Conservation (phyloP, 2,113 vertebrate genomes). For the Amblyornis subalaris region DNA sequence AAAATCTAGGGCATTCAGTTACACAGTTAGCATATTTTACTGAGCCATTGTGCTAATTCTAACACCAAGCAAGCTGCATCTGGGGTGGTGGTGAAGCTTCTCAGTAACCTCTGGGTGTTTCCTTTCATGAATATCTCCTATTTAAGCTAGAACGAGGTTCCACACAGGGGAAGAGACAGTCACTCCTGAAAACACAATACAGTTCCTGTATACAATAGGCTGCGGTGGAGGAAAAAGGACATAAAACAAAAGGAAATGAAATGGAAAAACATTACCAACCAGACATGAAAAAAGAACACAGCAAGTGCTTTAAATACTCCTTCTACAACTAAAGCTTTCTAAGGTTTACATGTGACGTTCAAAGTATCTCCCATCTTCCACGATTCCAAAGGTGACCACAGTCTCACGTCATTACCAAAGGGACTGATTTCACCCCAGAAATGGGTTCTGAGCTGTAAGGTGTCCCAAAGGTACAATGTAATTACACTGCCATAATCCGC, state of each 20-base stretch:
- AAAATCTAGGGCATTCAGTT: conserved; percentile 47
- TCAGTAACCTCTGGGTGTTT: conserved; percentile 42
- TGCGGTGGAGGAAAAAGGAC: not conserved
- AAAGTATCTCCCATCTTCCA: not conserved
- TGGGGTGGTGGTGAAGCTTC: not conserved
- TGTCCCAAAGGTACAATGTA: not conserved
- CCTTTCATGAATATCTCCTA: not conserved
- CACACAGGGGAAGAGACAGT: not conserved
- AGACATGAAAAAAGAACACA: not conserved
- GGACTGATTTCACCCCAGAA: not conserved
- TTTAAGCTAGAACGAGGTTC: not conserved
- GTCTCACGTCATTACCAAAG: not conserved
- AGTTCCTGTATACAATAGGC: not conserved
- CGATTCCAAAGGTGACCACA: not conserved
- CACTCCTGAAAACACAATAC: not conserved
- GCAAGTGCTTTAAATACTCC: not conserved
- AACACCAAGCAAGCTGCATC: not conserved
- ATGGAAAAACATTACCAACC: not conserved
- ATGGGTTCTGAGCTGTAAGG: not conserved
- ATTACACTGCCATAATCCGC: not conserved
- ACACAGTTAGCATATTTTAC: conserved; percentile 30
- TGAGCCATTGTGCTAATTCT: not conserved
- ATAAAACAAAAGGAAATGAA: not conserved
- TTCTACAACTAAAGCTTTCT: not conserved
- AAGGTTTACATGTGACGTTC: not conserved